phyloP scores from a whole-genome alignment of 1,140 invertebrate genomes.

The Drosophila nigromelanica region DNA sequence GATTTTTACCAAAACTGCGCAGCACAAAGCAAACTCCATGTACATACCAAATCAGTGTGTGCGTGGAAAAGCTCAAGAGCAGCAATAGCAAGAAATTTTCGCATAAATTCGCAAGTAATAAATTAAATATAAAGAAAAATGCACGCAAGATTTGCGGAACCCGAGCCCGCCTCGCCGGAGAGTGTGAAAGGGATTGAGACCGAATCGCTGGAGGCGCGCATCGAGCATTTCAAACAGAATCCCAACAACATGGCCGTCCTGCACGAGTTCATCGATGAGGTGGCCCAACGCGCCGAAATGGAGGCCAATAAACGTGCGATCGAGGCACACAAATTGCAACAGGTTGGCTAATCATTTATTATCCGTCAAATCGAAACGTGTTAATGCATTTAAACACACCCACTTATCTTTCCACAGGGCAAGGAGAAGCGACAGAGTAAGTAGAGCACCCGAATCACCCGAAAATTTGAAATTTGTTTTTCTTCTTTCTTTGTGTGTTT shows the following conservation, averaged over 20 bases:
- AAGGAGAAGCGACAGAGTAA: conserved; percentile 81
- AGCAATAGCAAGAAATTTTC: conserved; percentile 13
- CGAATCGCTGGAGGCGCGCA: conserved; percentile 66
- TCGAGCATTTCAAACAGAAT: conserved; percentile 76
- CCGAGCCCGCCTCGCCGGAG: conserved; percentile 68
- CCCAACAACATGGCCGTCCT: conserved; percentile 76
- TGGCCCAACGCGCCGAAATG: conserved; percentile 72
- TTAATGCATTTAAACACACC: conserved; percentile 17
- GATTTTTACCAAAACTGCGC: conserved; percentile 63
- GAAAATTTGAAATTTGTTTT: neutral
- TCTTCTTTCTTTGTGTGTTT: neutral
- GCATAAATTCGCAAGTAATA: conserved; percentile 7
- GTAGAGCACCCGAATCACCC: conserved; percentile 34
- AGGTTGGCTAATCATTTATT: conserved; percentile 66
- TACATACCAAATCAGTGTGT: conserved; percentile 64
- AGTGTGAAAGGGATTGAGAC: conserved; percentile 54
- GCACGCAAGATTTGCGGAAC: conserved; percentile 80
- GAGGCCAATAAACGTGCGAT: conserved; percentile 68
- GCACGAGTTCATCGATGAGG: conserved; percentile 76
- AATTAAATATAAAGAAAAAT: conserved; percentile 46
- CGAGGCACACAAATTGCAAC: conserved; percentile 74
- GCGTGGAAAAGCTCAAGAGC: conserved; percentile 19
- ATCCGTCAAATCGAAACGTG: neutral
- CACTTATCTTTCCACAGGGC: conserved; percentile 54
- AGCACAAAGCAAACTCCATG: conserved; percentile 56